Evolutionary conservation across 1,140 invertebrate species (phyloP), one percentile per base, ranked within the genome.

Genomic region (Monochamus saltuarius): DNA sequence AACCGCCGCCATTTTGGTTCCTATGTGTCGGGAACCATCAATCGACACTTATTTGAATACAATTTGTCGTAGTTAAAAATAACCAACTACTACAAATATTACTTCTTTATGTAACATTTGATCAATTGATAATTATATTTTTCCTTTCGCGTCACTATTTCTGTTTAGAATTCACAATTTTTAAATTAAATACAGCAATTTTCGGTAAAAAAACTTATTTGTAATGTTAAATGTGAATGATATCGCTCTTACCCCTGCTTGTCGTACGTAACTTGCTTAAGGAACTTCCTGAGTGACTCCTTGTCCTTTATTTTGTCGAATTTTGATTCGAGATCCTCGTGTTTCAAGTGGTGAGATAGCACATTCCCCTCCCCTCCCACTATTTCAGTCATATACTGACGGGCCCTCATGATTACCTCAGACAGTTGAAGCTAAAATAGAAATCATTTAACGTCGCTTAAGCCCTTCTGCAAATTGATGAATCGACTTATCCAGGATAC

Each of bases 371-470:
- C 84, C 19, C 87, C 86, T 55, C 88, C 87, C n/a, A 91, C 89
- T 9, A 97, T 84, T 64, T 93, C 89, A 64, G 89, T 85, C 85
- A 97, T 97, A 74, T 97, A 96, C 74, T 89, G 88, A 69, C 95
- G 88, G 11, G 94, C 90, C 71, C 94, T 86, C 82, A 94, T 94
- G 70, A 99, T 96, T 60, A 97, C 95, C 81, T 99, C 96, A 1
- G 96, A 99, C 57, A 99, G 79, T 86, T 98, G 95, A 56, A 98
- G 83, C 94, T 97, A 77, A 38, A 81, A 80, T 11, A 7, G 4
- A 8, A 50, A 14, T 9, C 10, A 13, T 17, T 11, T 17, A 29
- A 29, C 22, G 2, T 29, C 6, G 6, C 22, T 2, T 3, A 29
- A 29, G 22, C 22, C 22, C n/a, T n/a, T n/a, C n/a, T n/a, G n/a